Percentiles rank a stretch among this genome's conserved stretches.
These are phyloP conservation scores for Pecten maximus DNA, from an alignment of 2,888 invertebrate species.

Conservation along the genomic window DNA sequence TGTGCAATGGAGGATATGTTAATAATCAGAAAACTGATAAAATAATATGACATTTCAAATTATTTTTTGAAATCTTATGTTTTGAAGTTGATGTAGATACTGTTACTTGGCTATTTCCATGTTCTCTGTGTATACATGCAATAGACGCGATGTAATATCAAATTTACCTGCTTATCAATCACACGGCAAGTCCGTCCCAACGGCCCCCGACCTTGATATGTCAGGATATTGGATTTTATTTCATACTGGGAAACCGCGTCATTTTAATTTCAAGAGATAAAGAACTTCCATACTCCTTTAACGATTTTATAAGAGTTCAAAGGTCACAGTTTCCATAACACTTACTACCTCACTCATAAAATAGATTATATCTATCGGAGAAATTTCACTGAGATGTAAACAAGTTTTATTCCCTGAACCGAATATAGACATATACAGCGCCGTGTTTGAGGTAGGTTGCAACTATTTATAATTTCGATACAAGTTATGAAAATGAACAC, in stretches of 20 bases:
- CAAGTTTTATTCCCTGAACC: not conserved
- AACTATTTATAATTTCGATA: too few species aligned
- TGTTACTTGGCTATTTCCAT: too few species aligned
- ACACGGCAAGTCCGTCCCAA: not conserved
- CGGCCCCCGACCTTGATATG: not conserved
- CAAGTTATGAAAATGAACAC: too few species aligned
- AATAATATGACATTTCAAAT: too few species aligned
- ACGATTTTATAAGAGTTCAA: conserved; percentile 8
- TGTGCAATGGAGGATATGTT: too few species aligned
- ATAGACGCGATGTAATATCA: not conserved
- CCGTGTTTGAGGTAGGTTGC: too few species aligned
- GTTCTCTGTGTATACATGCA: not conserved
- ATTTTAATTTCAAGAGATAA: conserved; percentile 20
- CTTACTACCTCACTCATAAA: not conserved
- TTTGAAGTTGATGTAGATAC: too few species aligned
- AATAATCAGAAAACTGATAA: too few species aligned
- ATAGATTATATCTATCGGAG: not conserved
- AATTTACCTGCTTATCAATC: not conserved
- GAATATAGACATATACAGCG: too few species aligned
- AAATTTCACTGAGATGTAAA: not conserved
- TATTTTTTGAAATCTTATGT: too few species aligned
- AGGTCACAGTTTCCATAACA: not conserved
- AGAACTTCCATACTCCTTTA: not conserved
- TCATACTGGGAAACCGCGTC: not conserved
- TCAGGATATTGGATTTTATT: not conserved